Evolutionary conservation across 1,140 invertebrate species (phyloP).

Genomic region (Elymnias hypermnestra): DNA sequence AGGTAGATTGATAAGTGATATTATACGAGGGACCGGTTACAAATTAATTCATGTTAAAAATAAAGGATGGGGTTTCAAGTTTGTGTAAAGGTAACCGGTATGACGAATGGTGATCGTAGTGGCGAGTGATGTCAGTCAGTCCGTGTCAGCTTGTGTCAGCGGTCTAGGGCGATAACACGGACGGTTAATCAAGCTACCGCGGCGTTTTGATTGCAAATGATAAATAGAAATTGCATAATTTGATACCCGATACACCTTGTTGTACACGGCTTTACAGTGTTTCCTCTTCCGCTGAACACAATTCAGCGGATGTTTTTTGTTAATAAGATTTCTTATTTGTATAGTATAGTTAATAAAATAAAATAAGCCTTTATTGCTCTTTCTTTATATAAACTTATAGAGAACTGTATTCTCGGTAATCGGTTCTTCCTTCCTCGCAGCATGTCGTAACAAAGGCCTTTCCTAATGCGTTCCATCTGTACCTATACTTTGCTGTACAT

Average conservation of each 20-base stretch:
- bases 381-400: no score
- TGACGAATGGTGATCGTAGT: slow-evolving; percentile 21
- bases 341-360: no score
- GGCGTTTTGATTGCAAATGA: slow-evolving; percentile 59
- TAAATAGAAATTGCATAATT: slow-evolving; percentile 36
- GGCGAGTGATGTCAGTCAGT: slow-evolving; percentile 12
- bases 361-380: no score
- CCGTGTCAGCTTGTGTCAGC: slow-evolving; percentile 25
- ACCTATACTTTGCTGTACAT: no score
- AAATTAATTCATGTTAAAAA: slow-evolving; percentile 39
- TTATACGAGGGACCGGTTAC: slow-evolving; percentile 23
- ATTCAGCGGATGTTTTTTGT: neutral
- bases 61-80: slow-evolving; percentile 27
- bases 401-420: no score
- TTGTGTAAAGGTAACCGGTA: slow-evolving; percentile 18
- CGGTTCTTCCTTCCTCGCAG: no score
- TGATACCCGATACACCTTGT: neutral
- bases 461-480: no score
- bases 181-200: slow-evolving; percentile 55
- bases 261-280: no score
- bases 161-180: slow-evolving; percentile 30
- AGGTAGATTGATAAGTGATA: slow-evolving; percentile 39
- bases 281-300: neutral
- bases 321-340: no score
- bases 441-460: no score